Percentiles rank a stretch among this genome's conserved stretches.
phyloP scores from a whole-genome alignment of 2,113 vertebrate genomes.

The Rana temporaria region DNA sequence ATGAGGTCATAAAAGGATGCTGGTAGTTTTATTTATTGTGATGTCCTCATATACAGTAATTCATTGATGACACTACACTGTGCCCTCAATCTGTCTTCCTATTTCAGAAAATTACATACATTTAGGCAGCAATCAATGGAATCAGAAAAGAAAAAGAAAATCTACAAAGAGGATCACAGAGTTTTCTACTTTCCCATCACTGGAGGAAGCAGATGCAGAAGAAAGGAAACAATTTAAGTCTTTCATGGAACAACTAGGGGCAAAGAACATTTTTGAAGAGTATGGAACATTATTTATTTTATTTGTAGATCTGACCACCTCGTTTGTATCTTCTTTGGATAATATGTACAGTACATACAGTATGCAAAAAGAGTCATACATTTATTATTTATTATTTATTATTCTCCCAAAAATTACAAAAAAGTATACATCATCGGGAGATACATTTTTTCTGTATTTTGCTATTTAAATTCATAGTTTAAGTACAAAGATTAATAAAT shows the following conservation, averaged over 20 bases:
- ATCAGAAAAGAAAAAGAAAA: constrained; percentile 54
- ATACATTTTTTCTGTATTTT: too few species aligned
- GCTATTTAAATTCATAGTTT: too few species aligned
- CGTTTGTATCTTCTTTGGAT: not conserved
- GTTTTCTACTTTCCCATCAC: accelerated
- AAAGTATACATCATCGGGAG: too few species aligned
- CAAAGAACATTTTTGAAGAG: constrained; percentile 60
- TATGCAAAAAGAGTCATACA: not conserved
- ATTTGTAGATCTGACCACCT: not conserved
- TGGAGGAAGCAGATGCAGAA: constrained; percentile 56
- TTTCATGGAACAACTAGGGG: constrained; percentile 72
- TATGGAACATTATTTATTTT: constrained; percentile 50
- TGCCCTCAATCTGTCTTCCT: not conserved
- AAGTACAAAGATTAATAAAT: too few species aligned
- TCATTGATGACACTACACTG: too few species aligned
- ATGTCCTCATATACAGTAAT: too few species aligned
- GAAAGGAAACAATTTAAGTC: constrained; percentile 67
- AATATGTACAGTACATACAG: not conserved
- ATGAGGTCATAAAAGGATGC: too few species aligned
- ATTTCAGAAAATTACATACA: constrained; percentile 28
- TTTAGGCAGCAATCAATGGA: constrained; percentile 28
- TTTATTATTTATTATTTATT: not conserved
- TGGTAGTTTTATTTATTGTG: too few species aligned
- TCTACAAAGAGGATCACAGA: constrained; percentile 48
- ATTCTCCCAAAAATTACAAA: too few species aligned